Base-by-base conservation (phyloP, 1,140 invertebrate genomes). In the Uloborus diversus region DNA sequence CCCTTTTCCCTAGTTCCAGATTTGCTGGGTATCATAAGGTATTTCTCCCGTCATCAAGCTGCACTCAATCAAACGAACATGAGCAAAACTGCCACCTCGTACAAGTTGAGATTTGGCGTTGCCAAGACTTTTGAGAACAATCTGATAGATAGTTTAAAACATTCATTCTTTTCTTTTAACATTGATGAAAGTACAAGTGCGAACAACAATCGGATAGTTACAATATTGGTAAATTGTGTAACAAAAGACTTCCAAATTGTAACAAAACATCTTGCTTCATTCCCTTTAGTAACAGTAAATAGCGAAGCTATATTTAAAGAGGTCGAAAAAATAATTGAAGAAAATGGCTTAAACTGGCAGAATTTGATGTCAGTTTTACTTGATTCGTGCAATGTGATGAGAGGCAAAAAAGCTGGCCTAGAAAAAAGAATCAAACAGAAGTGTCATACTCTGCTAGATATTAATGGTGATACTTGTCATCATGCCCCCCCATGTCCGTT, bases 381-480 rank as follows among this genome's bases (percentile, higher is more conserved):
- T 76, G 84, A 85, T 57, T 83, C 82, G 0, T 85, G 84, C 57
- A 83, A 79, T 66, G 83, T 84, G 1, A 85, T 85, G 84, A 25
- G 83, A 14, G 84, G 84, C 1, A 51, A 28, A n/a, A 84, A 84
- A 61, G 37, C 42, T 61, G 83, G 84, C 17, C n/a, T 84, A 23
- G 84, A 85, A 75, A 64, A 57, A n/a, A 79, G 69, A 33, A 47
- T 85, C 0, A 32, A 81, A 28, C 11, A 9, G 4, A 28, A 59
- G 33, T 28, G 75, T 59, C 80, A 53, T 4, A 82, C 85, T 64
- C 80, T 85, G 0, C 33, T 85, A 7, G 83, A 84, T 66, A 80
- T 84, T 33, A 82, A 84, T 81, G 84, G 84, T 1, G 84, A 85
- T 66, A 53, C 81, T 0, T 83, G 81, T 32, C 84, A 85, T 56